Evolutionary conservation across 2,888 invertebrate species (phyloP).

Genomic region (Parascotia fuliginaria): DNA sequence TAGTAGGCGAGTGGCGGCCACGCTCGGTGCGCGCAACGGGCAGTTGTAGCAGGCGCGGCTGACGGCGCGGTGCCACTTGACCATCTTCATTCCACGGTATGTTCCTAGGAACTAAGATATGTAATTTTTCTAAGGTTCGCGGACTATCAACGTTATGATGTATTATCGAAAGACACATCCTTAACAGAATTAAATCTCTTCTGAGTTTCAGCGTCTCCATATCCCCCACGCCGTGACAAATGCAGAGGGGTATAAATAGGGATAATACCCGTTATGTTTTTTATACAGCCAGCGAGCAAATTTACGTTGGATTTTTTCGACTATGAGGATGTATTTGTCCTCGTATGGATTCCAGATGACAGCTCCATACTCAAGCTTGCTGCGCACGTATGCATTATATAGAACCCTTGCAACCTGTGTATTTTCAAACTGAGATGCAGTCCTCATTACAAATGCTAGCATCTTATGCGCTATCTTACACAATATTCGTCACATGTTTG

Average conservation of each 20-base stretch:
- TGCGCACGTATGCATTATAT: neutral
- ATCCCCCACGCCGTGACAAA: neutral
- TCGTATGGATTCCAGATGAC: neutral
- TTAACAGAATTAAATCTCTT: no score
- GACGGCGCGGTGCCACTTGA: no score
- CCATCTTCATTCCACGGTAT: no score
- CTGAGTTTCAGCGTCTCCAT: neutral
- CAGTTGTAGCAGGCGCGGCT: no score
- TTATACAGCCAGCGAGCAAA: neutral
- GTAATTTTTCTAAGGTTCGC: no score
- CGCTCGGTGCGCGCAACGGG: no score
- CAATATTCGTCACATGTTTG: no score
- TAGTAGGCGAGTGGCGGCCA: constrained; percentile 5
- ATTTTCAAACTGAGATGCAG: neutral
- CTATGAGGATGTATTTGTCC: neutral
- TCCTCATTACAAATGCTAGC: neutral
- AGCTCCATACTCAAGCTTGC: neutral
- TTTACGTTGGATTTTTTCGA: neutral
- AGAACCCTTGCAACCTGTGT: neutral
- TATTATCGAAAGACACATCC: no score
- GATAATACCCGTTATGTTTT: neutral
- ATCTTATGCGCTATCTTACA: no score
- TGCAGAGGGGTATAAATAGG: neutral
- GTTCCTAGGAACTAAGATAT: no score
- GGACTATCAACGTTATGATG: neutral